phyloP scores from a whole-genome alignment of 2,797 vertebrate genomes.

The Melanotaenia boesemani region DNA sequence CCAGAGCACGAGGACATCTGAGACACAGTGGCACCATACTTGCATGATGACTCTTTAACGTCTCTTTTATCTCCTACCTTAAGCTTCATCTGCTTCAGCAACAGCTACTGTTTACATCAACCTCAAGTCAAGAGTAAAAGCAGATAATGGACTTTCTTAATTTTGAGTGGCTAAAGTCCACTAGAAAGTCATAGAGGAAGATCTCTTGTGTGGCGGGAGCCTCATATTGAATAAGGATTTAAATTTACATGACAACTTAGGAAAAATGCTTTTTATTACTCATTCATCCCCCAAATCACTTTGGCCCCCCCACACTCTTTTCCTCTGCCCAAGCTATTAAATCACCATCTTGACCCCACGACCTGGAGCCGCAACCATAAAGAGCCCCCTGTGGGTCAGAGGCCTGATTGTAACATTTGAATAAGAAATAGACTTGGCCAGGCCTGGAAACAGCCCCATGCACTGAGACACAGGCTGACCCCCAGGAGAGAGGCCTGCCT shows the following conservation, averaged over 20 bases:
- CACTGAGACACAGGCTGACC: slow-evolving; percentile 79
- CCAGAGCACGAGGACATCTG: slow-evolving; percentile 69
- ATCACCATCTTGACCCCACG: slow-evolving; percentile 87
- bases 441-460: slow-evolving; percentile 85
- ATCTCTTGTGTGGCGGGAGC: slow-evolving; percentile 59
- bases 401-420: slow-evolving; percentile 89
- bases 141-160: slow-evolving; percentile 68
- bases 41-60: slow-evolving; percentile 64
- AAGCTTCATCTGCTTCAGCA: slow-evolving; percentile 49
- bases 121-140: slow-evolving; percentile 63
- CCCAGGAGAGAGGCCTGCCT: slow-evolving; percentile 83
- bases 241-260: slow-evolving; percentile 85
- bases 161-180: slow-evolving; percentile 64
- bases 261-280: slow-evolving; percentile 87
- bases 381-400: slow-evolving; percentile 84
- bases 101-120: slow-evolving; percentile 72
- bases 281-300: slow-evolving; percentile 85
- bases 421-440: slow-evolving; percentile 86
- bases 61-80: slow-evolving; percentile 70
- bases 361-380: slow-evolving; percentile 84
- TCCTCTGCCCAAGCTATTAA: slow-evolving; percentile 84
- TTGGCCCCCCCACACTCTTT: slow-evolving; percentile 77
- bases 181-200: slow-evolving; percentile 70
- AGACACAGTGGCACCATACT: slow-evolving; percentile 79
- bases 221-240: slow-evolving; percentile 65